These are phyloP conservation scores for Drosophila recens DNA, from an alignment of 2,888 invertebrate genomes.

Conservation along the genomic window DNA sequence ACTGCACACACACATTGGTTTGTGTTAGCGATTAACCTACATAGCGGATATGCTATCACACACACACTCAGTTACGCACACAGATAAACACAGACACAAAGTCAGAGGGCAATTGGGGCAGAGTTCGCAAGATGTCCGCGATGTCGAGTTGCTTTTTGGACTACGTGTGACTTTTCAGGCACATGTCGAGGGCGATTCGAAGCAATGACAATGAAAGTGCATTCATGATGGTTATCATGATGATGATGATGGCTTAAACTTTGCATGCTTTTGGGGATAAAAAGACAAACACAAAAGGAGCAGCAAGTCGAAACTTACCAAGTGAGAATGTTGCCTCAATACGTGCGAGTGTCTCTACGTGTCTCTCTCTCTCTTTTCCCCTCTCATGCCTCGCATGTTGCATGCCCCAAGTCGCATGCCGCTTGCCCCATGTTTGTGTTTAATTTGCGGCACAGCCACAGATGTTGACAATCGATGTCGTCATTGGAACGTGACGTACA, in stretches of 20 bases:
- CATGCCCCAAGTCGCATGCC: slow-evolving; percentile 25
- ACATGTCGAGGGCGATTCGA: slow-evolving; percentile 24
- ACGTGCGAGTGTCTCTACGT: slow-evolving; percentile 29
- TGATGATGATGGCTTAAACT: slow-evolving; percentile 15
- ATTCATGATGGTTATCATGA: slow-evolving; percentile 11
- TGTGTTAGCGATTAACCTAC: slow-evolving; percentile 57
- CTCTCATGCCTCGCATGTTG: not conserved
- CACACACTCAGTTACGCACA: slow-evolving; percentile 17
- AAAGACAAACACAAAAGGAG: slow-evolving; percentile 54
- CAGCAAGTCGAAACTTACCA: too few relatives aligned
- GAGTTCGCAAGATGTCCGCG: slow-evolving; percentile 30
- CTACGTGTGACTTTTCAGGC: slow-evolving; percentile 24
- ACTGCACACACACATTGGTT: slow-evolving; percentile 42
- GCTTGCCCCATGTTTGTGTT: slow-evolving; percentile 61
- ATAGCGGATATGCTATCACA: slow-evolving; percentile 22
- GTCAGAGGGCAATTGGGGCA: slow-evolving; percentile 35
- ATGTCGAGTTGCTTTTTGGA: slow-evolving; percentile 27
- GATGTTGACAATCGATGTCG: slow-evolving; percentile 70
- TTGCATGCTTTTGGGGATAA: slow-evolving; percentile 43
- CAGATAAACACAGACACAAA: slow-evolving; percentile 11
- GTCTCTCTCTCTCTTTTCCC: not conserved
- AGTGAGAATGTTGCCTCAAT: too few relatives aligned
- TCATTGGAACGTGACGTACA: slow-evolving; percentile 45
- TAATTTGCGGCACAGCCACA: slow-evolving; percentile 68
- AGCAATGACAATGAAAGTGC: slow-evolving; percentile 26